Evolutionary conservation across 2,113 vertebrate genomes (phyloP).

Genomic region (Progne subis): DNA sequence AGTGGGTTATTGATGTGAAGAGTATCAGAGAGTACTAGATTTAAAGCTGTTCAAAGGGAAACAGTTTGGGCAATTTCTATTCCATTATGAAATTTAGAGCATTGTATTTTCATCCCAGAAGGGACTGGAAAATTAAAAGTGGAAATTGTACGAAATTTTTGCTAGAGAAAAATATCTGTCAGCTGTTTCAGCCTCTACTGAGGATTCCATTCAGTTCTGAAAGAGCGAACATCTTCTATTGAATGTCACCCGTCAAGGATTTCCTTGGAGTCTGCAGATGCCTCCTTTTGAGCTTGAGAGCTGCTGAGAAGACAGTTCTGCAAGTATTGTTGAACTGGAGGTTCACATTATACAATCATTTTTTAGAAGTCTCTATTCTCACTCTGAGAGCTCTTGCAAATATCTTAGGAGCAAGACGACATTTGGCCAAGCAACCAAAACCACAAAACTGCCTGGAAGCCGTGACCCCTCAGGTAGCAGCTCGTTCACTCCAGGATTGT

Average conservation of each 20-base stretch:
- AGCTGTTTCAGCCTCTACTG: not conserved
- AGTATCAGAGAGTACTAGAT: not conserved
- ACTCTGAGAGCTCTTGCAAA: not conserved
- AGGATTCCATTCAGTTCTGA: not conserved
- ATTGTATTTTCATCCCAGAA: not conserved
- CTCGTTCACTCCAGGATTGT: not conserved
- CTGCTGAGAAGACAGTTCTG: not conserved
- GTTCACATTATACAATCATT: not conserved
- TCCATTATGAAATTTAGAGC: not conserved
- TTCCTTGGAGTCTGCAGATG: not conserved
- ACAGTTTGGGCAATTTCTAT: not conserved
- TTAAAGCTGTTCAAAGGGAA: not conserved
- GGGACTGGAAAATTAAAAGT: not conserved
- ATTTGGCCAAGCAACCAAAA: not conserved
- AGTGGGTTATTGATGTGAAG: not conserved
- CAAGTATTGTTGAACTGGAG: not conserved
- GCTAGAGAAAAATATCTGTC: not conserved
- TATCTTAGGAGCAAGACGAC: not conserved
- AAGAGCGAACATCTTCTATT: not conserved
- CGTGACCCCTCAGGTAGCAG: slow-evolving; percentile 1
- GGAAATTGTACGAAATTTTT: not conserved
- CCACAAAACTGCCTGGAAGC: not conserved
- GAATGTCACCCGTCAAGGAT: not conserved
- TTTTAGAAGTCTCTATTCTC: not conserved
- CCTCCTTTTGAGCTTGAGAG: not conserved